Evolutionary conservation across 2,888 invertebrate genomes (phyloP).

Genomic region (Cotesia congregata): DNA sequence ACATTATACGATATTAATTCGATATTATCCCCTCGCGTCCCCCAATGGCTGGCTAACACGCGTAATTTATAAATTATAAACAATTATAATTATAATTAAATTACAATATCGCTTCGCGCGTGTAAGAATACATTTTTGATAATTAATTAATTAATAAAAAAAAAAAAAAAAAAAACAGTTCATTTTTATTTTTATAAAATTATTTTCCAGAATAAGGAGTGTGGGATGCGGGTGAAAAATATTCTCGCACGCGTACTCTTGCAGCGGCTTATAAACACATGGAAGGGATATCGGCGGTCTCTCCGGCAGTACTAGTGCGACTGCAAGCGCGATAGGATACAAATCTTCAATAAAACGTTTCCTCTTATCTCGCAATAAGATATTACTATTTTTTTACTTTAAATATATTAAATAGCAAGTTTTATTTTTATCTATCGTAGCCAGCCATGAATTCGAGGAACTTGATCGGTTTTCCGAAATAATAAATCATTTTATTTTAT

Average conservation of each 20-base stretch:
- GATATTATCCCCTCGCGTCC: not conserved
- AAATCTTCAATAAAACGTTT: not conserved
- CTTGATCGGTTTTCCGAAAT: too few species aligned
- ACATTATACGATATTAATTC: not conserved
- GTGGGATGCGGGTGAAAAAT: conserved; percentile 28
- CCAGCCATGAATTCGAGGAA: too few species aligned
- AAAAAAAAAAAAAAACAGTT: too few species aligned
- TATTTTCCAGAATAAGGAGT: not conserved
- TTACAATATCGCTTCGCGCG: not conserved
- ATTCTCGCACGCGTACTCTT: conserved; percentile 26
- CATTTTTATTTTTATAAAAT: too few species aligned
- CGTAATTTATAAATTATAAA: not conserved
- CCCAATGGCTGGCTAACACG: not conserved
- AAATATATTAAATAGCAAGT: too few species aligned
- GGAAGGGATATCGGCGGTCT: conserved; percentile 51
- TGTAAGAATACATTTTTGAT: too few species aligned
- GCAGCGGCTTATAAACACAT: conserved; percentile 16
- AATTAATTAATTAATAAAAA: too few species aligned
- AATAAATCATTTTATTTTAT: too few species aligned
- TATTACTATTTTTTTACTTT: not conserved
- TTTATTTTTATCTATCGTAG: too few species aligned
- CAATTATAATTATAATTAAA: not conserved
- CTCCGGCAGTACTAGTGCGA: conserved; percentile 59
- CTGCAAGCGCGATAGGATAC: conserved; percentile 50
- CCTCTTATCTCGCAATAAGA: not conserved